Percentiles rank a stretch among this genome's conserved stretches.
These are phyloP conservation scores for Mola mola DNA, from an alignment of 2,113 vertebrate genomes.

Conservation along the genomic window DNA sequence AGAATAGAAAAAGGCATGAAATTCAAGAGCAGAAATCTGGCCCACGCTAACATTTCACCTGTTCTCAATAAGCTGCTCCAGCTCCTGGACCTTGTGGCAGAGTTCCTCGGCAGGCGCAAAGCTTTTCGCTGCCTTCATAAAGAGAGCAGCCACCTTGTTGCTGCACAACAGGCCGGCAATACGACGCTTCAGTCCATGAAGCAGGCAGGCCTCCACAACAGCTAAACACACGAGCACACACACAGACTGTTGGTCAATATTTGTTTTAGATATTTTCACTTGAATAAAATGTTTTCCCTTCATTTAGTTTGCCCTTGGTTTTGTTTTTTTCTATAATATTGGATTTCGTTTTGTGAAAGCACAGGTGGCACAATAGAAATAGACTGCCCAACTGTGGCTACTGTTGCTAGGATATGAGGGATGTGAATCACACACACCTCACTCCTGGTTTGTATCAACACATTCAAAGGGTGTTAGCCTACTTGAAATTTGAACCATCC, in stretches of 20 bases:
- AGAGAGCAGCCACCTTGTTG: constrained; percentile 95
- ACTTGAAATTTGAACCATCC: constrained; percentile 20
- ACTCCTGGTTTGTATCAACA: constrained; percentile 61
- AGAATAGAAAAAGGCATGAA: too few species aligned
- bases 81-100: constrained; percentile 92
- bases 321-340: constrained; percentile 15
- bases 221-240: constrained; percentile 74
- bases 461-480: constrained; percentile 34
- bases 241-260: constrained; percentile 16
- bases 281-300: background rate
- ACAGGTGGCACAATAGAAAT: constrained; percentile 56
- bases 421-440: constrained; percentile 63
- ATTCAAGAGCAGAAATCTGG: too few species aligned
- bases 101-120: constrained; percentile 91
- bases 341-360: constrained; percentile 1
- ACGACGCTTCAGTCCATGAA: constrained; percentile 90
- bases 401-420: constrained; percentile 75
- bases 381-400: constrained; percentile 35
- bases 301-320: background rate
- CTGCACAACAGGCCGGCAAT: constrained; percentile 95
- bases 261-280: background rate
- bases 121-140: constrained; percentile 95
- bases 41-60: constrained; percentile 78
- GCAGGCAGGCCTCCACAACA: constrained; percentile 91
- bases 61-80: constrained; percentile 93